Base-by-base conservation (phyloP, 2,888 invertebrate species). In the Cephus pygmeus region DNA sequence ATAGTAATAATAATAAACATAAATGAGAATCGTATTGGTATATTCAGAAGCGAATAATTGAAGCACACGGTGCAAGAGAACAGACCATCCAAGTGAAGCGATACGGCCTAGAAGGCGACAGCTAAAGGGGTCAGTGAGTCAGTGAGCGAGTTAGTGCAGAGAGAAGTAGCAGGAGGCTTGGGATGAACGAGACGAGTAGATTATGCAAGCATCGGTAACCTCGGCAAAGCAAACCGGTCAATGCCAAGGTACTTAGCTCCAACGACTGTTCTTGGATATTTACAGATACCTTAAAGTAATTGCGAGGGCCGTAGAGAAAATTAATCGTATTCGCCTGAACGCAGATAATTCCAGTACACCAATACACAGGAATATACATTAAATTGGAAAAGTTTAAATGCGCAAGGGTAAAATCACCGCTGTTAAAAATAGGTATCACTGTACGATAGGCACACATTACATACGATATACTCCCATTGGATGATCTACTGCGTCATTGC, bases 171-270 rank as follows among this genome's bases (percentile, higher is more conserved):
- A 76, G 81, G 76, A 79, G 80, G 83, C 56, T 84, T 85, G 85
- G 87, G 89, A 90, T 88, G 89, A 90, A 89, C 89, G 88, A 88
- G 91, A 91, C 89, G 90, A 89, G 88, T 88, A 83, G 76, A 87
- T 89, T 90, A 89, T 88, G 90, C 88, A 89, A 90, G 88, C 87
- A 83, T 82, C 84, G 80, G 80, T 84, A 83, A 81, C 88, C 88
- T 87, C 88, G 85, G 84, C 85, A 85, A 73, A 80, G 82, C 89
- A 88, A 89, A 86, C 91, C 90, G 91, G 91, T 91, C 91, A 91
- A 90, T 91, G 91, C 89, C 91, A 91, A 91, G 91, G 91, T 88
- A 85, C 87, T 89, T 87, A 84, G 82, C 83, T 83, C 84, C 80
- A 81, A 3, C 75, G 75, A 78, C 78, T 82, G 79, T 82, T 85